A percentile compares a stretch with the other conserved stretches of the same genome.
Conservation (phyloP, 2,113 vertebrate genomes). For the Tenebrosternarchus preto region DNA sequence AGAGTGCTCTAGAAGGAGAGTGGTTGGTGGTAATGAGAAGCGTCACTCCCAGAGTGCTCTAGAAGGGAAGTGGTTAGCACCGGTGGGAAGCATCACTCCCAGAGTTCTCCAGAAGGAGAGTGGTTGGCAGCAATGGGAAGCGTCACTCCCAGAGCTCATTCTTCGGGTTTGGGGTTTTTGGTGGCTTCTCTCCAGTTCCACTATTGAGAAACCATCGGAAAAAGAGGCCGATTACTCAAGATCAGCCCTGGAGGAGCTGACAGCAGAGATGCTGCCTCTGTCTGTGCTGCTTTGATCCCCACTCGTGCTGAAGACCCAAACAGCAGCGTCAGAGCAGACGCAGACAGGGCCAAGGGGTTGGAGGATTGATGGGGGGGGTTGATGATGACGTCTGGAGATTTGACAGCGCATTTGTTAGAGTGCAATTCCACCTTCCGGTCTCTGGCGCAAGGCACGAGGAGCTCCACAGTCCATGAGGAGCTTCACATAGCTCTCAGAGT, state of each 20-base stretch:
- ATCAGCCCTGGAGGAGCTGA: constrained; percentile 21
- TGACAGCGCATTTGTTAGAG: constrained; percentile 4
- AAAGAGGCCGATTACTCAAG: constrained; percentile 38
- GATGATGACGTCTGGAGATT: constrained; percentile 13
- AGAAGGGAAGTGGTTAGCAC: no score
- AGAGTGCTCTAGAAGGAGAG: constrained; percentile 13
- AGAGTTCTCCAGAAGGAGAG: constrained; percentile 14
- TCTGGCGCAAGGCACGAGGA: constrained; percentile 39
- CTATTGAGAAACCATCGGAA: constrained; percentile 42
- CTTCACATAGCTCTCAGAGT: constrained; percentile 38
- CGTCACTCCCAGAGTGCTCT: constrained; percentile 24
- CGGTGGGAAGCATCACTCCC: no score
- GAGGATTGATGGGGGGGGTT: constrained; percentile 1
- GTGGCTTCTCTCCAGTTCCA: constrained; percentile 46
- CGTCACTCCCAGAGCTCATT: constrained; percentile 20
- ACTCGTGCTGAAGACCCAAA: constrained; percentile 21
- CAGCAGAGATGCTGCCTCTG: constrained; percentile 21
- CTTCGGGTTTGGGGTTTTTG: constrained; percentile 47
- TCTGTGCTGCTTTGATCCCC: constrained; percentile 39
- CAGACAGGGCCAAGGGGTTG: neutral
- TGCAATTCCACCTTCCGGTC: constrained; percentile 31
- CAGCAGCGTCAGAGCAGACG: constrained; percentile 24
- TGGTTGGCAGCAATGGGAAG: constrained; percentile 38
- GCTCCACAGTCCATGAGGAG: constrained; percentile 21
- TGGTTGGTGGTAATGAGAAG: constrained; percentile 36